These are phyloP conservation scores for Pristiophorus japonicus DNA, from an alignment of 2,113 vertebrate species.

Conservation along the genomic window DNA sequence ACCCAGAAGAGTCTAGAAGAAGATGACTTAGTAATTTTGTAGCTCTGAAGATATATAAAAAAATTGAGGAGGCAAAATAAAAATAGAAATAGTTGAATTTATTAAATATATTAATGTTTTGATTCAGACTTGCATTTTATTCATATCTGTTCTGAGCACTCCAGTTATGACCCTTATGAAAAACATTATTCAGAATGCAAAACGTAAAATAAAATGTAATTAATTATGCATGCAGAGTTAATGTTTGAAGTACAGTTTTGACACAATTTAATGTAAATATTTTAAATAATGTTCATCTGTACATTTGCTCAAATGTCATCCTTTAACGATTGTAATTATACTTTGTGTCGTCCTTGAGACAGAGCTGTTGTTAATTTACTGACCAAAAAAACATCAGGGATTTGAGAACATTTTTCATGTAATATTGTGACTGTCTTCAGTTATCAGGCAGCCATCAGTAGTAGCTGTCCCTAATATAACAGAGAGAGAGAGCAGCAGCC, in stretches of 20 bases:
- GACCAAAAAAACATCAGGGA: slow-evolving; percentile 5
- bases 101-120: neutral
- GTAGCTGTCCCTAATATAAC: slow-evolving; percentile 4
- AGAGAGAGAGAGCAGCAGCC: neutral
- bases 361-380: slow-evolving; percentile 24
- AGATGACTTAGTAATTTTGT: neutral
- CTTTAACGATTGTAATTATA: slow-evolving; percentile 11
- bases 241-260: neutral
- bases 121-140: neutral
- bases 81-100: neutral
- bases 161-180: neutral
- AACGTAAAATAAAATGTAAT: neutral
- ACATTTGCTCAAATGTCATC: neutral
- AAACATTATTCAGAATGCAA: slow-evolving; percentile 11
- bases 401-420: slow-evolving; percentile 31
- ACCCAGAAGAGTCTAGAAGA: neutral
- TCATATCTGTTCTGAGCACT: neutral
- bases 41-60: no score
- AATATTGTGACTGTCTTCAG: slow-evolving; percentile 26
- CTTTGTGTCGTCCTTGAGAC: slow-evolving; percentile 7
- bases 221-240: slow-evolving; percentile 24
- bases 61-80: neutral
- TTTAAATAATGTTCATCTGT: slow-evolving; percentile 16
- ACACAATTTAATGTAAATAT: slow-evolving; percentile 28
- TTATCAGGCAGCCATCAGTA: slow-evolving; percentile 32